These are phyloP conservation scores for Ursus arctos DNA, from an alignment of 2,113 vertebrate species.

Conservation along the genomic window DNA sequence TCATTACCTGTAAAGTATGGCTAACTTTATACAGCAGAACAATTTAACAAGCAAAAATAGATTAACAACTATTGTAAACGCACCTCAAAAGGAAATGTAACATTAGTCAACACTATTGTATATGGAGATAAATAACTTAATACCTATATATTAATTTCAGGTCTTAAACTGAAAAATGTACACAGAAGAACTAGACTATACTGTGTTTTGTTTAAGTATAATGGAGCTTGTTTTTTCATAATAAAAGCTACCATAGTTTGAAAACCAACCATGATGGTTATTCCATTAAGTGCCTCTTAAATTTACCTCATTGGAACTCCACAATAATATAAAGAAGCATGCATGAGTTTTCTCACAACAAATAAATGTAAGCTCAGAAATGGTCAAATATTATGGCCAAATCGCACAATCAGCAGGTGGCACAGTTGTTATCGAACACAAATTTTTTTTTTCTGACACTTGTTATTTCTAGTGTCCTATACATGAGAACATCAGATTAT, in stretches of 20 bases:
- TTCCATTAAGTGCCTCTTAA: background rate
- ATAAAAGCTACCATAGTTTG: background rate
- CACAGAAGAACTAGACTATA: background rate
- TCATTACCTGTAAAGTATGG: conserved; percentile 15
- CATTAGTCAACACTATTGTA: background rate
- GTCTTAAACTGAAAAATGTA: background rate
- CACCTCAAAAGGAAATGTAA: background rate
- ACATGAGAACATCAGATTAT: background rate
- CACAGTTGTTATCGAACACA: background rate
- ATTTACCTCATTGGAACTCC: background rate
- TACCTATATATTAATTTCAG: background rate
- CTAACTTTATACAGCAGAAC: background rate
- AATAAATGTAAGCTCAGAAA: background rate
- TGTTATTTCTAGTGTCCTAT: background rate
- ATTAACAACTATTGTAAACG: background rate
- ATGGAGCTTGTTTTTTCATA: background rate
- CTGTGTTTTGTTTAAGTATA: background rate
- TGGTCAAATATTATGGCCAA: background rate
- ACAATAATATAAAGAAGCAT: background rate
- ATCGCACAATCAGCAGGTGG: background rate
- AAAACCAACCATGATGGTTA: background rate
- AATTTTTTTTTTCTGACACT: background rate
- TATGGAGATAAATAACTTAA: background rate
- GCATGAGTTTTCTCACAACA: background rate
- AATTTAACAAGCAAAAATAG: background rate